Conservation (phyloP, 53 echinoderm and acorn worm species). For the Luidia sarsii region DNA sequence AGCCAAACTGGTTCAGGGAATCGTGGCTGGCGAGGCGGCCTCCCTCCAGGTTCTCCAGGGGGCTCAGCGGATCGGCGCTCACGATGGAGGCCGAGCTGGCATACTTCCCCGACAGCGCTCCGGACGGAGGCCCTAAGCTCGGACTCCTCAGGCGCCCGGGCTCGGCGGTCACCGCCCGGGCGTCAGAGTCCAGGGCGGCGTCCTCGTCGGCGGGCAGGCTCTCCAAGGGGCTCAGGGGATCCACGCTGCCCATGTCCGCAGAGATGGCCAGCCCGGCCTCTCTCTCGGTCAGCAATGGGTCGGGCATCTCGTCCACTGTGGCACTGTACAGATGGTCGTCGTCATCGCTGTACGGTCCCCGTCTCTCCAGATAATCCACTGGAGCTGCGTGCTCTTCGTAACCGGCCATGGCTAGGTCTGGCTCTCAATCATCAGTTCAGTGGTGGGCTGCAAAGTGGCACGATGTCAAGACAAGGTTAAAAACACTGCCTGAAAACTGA, state of each 20-base stretch:
- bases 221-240: conserved; percentile 22
- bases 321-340: background rate
- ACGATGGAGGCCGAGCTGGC: background rate
- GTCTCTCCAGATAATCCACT: background rate
- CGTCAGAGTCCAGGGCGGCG: background rate
- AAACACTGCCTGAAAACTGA: background rate
- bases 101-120: background rate
- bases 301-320: background rate
- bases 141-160: background rate
- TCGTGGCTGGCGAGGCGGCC: background rate
- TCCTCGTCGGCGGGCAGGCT: background rate
- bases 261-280: background rate
- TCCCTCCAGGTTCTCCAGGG: background rate
- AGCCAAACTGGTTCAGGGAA: conserved; percentile 3
- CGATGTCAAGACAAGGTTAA: too few relatives aligned
- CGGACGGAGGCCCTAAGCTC: background rate
- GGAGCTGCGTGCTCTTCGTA: background rate
- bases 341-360: conserved; percentile 9
- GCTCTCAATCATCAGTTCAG: background rate
- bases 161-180: background rate
- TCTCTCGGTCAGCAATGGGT: too few relatives aligned
- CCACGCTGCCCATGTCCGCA: background rate
- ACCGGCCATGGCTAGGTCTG: conserved; percentile 9
- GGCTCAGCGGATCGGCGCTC: background rate
- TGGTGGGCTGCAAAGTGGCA: too few relatives aligned